Percentiles rank a stretch among this genome's conserved stretches.
Conservation (phyloP, 2,113 vertebrate species). For the Rattus rattus region DNA sequence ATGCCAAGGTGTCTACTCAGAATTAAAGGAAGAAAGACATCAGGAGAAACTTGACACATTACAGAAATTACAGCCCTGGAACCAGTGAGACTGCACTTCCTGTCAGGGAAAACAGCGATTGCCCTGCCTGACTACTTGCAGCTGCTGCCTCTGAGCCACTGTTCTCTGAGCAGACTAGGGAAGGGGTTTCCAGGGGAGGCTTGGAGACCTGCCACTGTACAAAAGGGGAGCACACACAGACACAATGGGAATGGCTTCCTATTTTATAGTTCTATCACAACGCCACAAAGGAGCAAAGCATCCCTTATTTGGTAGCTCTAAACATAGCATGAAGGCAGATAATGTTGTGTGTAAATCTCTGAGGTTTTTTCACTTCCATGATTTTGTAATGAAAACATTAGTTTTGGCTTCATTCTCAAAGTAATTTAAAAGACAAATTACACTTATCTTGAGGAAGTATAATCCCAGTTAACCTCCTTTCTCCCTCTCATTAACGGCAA, state of each 20-base stretch:
- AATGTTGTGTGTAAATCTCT: background rate
- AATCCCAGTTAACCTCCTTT: background rate
- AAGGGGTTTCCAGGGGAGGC: background rate
- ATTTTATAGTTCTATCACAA: background rate
- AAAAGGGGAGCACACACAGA: background rate
- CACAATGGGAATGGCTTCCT: background rate
- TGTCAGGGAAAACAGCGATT: background rate
- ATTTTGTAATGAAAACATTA: conserved; percentile 36
- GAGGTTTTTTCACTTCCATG: background rate
- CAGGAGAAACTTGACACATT: background rate
- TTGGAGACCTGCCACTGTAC: background rate
- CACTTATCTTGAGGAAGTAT: conserved; percentile 31
- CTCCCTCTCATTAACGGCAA: conserved; percentile 13
- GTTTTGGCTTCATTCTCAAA: conserved; percentile 38
- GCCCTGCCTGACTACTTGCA: background rate
- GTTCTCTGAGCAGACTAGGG: background rate
- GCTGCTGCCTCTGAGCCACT: background rate
- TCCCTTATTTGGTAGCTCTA: background rate
- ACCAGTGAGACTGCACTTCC: background rate
- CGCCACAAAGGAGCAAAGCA: background rate
- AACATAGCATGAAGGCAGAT: background rate
- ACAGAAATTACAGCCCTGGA: background rate
- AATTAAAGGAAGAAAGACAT: conserved; percentile 9
- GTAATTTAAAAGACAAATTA: conserved; percentile 38
- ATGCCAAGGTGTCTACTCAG: background rate